Evolutionary conservation across 2,797 vertebrate species (phyloP).

Genomic region (Brachymystax lenok): DNA sequence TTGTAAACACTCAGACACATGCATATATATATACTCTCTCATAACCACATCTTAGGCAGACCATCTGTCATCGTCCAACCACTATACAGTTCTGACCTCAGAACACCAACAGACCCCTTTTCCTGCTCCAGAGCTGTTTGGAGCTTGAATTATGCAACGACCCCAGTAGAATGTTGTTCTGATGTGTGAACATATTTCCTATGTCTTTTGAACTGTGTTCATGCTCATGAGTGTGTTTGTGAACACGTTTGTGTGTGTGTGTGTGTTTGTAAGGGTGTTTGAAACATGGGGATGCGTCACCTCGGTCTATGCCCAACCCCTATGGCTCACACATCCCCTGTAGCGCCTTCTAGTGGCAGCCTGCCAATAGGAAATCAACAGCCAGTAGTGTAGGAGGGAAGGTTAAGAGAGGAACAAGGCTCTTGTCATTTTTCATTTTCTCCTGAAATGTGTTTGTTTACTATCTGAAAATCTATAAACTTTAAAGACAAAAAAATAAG

Average conservation of each 20-base stretch:
- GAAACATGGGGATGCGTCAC: slow-evolving; percentile 77
- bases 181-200: slow-evolving; percentile 78
- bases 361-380: slow-evolving; percentile 84
- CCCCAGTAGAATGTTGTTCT: slow-evolving; percentile 83
- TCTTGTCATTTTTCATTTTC: slow-evolving; percentile 91
- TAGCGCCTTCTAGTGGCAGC: slow-evolving; percentile 91
- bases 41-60: slow-evolving; percentile 39
- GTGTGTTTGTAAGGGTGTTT: slow-evolving; percentile 72
- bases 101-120: slow-evolving; percentile 73
- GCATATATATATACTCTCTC: slow-evolving; percentile 63
- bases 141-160: slow-evolving; percentile 83
- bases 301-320: slow-evolving; percentile 74
- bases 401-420: slow-evolving; percentile 94
- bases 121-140: slow-evolving; percentile 70
- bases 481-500: slow-evolving; percentile 86
- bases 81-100: slow-evolving; percentile 46
- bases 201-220: slow-evolving; percentile 69
- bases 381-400: slow-evolving; percentile 86
- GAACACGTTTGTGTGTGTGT: slow-evolving; percentile 32
- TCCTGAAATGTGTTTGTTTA: slow-evolving; percentile 86
- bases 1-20: slow-evolving; percentile 69
- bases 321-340: slow-evolving; percentile 81
- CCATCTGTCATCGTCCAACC: slow-evolving; percentile 26
- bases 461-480: slow-evolving; percentile 89
- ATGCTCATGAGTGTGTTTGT: slow-evolving; percentile 22